Evolutionary conservation across 2,888 invertebrate species (phyloP).

Genomic region (Ectropis crepuscularia): DNA sequence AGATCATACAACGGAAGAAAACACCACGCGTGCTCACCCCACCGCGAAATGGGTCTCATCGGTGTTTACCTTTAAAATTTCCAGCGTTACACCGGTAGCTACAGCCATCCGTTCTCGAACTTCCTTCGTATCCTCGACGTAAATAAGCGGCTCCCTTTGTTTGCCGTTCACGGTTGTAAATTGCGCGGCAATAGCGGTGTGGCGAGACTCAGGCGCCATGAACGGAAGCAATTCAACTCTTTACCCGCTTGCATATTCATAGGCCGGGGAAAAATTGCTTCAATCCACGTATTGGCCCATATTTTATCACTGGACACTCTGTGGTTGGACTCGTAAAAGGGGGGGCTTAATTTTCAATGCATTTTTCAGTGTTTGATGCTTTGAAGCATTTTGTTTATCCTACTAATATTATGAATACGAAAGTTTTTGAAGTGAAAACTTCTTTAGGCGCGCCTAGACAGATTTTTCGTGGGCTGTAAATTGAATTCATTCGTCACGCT

Average conservation of each 20-base stretch:
- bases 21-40: constrained; percentile 41
- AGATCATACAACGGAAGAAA: no score
- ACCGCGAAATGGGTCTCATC: constrained; percentile 50
- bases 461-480: no score
- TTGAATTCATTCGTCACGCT: no score
- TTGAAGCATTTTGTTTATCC: not conserved
- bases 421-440: no score
- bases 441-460: no score
- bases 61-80: constrained; percentile 60
- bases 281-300: constrained; percentile 45
- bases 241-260: constrained; percentile 63
- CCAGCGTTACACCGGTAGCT: constrained; percentile 47
- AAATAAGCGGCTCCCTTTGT: constrained; percentile 67
- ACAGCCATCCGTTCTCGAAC: constrained; percentile 54
- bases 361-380: not conserved
- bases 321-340: constrained; percentile 29
- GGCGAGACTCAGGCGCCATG: constrained; percentile 49
- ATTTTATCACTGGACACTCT: constrained; percentile 41
- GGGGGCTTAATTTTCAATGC: constrained; percentile 25
- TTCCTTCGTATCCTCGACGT: constrained; percentile 57
- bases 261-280: constrained; percentile 54
- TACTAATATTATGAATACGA: not conserved
- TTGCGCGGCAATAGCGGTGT: constrained; percentile 67
- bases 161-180: constrained; percentile 68
- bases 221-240: constrained; percentile 61